Evolutionary conservation across 1,140 invertebrate genomes (phyloP).

Genomic region (Bursaphelenchus mucronatus): DNA sequence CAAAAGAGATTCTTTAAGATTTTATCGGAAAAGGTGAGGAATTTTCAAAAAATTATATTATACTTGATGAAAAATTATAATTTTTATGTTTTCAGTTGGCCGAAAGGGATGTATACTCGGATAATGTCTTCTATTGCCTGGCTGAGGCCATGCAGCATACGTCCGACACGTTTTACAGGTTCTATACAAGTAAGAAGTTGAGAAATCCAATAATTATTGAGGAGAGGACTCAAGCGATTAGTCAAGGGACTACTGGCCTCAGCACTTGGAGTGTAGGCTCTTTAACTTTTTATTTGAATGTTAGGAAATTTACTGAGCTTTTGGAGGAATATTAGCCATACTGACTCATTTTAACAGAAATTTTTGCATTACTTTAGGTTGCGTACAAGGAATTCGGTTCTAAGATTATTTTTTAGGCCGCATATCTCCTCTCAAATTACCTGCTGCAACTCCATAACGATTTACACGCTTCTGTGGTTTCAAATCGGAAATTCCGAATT

Average conservation of each 20-base stretch:
- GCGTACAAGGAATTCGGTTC: too few species aligned
- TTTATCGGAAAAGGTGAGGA: conserved; percentile 3
- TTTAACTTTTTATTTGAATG: not conserved
- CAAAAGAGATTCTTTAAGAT: conserved; percentile 1
- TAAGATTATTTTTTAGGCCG: not conserved
- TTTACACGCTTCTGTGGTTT: too few species aligned
- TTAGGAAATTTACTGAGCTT: not conserved
- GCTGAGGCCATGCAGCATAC: conserved; percentile 15
- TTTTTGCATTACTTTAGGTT: too few species aligned
- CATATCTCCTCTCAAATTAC: conserved; percentile 15
- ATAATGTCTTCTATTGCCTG: conserved; percentile 23
- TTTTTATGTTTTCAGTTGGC: conserved; percentile 1
- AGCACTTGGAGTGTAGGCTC: conserved; percentile 25
- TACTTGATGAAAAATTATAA: conserved; percentile 4
- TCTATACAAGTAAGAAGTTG: conserved; percentile 4
- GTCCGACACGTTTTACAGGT: conserved; percentile 16
- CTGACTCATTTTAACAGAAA: too few species aligned
- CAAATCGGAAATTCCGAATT: not conserved
- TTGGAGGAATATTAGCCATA: too few species aligned
- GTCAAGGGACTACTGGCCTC: conserved; percentile 26
- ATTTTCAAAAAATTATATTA: not conserved
- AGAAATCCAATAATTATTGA: conserved; percentile 18
- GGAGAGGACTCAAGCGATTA: conserved; percentile 16
- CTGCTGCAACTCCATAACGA: not conserved
- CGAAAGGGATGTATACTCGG: conserved; percentile 6